Evolutionary conservation across 2,797 vertebrate species (phyloP).

Genomic region (Serranus cabrilla): DNA sequence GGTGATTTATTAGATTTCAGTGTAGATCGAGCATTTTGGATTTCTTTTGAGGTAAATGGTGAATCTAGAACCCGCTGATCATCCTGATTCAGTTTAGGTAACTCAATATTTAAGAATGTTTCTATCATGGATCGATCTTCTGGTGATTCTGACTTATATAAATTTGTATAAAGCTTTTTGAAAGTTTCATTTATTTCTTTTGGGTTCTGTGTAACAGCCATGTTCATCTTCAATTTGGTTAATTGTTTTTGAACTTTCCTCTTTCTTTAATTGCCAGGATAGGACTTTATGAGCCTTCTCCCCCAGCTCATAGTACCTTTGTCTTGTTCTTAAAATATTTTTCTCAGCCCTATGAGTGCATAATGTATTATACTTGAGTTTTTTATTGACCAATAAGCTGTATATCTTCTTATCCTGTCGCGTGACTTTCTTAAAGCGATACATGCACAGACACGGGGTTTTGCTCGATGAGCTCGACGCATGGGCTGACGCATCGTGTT

Average conservation of each 20-base stretch:
- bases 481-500: too few species aligned
- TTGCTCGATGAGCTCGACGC: too few species aligned
- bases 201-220: neutral
- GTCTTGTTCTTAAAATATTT: neutral
- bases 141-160: neutral
- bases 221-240: neutral
- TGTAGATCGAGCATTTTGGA: neutral
- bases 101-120: neutral
- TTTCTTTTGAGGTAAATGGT: conserved; percentile 4
- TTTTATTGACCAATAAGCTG: neutral
- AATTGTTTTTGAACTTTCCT: neutral
- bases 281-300: neutral
- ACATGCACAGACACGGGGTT: too few species aligned
- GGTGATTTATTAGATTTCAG: conserved; percentile 11
- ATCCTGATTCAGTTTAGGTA: neutral
- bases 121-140: neutral
- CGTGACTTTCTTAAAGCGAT: too few species aligned
- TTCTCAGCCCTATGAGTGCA: neutral
- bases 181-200: neutral
- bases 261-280: neutral
- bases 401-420: neutral
- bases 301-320: neutral
- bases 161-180: neutral
- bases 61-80: neutral
- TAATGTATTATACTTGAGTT: neutral